Percentiles rank a stretch among this genome's conserved stretches.
Conservation (phyloP, 2,113 vertebrate genomes). For the Campylorhamphus procurvoides region DNA sequence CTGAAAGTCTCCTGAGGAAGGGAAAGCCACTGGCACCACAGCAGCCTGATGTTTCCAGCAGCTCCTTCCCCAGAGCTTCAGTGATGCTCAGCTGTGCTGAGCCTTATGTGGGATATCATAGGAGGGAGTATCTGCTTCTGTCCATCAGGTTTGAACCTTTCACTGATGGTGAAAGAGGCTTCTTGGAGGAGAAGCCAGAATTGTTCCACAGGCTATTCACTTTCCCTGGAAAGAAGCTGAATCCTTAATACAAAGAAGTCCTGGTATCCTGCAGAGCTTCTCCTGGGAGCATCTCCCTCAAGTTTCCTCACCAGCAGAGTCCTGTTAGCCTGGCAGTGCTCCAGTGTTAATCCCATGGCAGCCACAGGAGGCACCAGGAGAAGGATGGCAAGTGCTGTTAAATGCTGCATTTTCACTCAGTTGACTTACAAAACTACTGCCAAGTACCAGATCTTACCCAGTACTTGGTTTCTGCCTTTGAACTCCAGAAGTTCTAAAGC, state of each 20-base stretch:
- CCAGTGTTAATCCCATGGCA: background rate
- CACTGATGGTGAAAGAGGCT: background rate
- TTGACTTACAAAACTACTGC: background rate
- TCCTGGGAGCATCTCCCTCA: background rate
- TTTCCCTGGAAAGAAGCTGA: background rate
- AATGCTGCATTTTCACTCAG: background rate
- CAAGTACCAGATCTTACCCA: background rate
- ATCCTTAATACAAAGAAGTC: background rate
- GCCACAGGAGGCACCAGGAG: background rate
- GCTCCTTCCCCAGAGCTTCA: background rate
- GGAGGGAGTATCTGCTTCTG: background rate
- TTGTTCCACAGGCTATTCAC: background rate
- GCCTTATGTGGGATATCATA: rapidly evolving
- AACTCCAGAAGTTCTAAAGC: background rate
- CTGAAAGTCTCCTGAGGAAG: background rate
- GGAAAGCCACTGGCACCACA: background rate
- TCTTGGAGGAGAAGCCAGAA: background rate
- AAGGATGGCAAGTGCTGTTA: background rate
- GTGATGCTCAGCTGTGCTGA: background rate
- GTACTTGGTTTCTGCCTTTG: background rate
- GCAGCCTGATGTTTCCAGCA: background rate
- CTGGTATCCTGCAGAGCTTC: background rate
- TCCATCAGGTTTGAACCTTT: background rate
- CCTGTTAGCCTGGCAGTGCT: background rate
- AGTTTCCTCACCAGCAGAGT: background rate